Evolutionary conservation across 2,888 invertebrate genomes (phyloP).

Genomic region (Eupithecia exiguata): DNA sequence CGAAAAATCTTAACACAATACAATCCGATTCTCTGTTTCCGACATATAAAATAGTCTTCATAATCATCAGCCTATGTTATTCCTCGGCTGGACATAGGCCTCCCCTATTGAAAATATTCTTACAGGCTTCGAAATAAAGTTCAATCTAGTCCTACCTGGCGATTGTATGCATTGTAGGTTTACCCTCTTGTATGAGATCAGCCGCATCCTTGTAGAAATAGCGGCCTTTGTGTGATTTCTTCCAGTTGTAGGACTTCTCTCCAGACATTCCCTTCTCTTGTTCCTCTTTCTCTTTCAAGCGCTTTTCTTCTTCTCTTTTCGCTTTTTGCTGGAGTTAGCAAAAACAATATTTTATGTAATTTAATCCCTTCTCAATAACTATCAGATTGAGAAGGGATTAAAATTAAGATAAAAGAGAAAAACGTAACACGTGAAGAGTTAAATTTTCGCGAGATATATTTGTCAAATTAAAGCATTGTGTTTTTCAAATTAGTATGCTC

Average conservation of each 20-base stretch:
- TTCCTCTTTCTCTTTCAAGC: conserved; percentile 81
- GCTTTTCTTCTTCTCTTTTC: conserved; percentile 76
- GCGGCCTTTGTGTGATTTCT: conserved; percentile 87
- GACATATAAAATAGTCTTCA: too few species aligned
- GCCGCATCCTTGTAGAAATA: conserved; percentile 94
- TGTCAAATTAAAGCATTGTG: neutral
- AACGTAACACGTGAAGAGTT: neutral
- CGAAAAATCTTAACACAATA: too few species aligned
- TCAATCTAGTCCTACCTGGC: conserved; percentile 61
- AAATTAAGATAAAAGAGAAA: neutral
- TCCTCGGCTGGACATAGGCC: too few species aligned
- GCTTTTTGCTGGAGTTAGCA: conserved; percentile 66
- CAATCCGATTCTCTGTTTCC: too few species aligned
- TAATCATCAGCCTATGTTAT: too few species aligned
- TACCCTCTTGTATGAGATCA: conserved; percentile 95
- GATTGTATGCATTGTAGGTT: conserved; percentile 82
- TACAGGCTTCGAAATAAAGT: conserved; percentile 33
- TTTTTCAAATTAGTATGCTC: neutral
- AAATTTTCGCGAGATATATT: neutral
- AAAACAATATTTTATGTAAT: neutral
- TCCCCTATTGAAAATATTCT: too few species aligned
- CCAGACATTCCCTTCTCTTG: conserved; percentile 72
- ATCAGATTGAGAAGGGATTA: neutral
- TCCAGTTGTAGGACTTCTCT: conserved; percentile 89
- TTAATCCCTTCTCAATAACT: neutral